A percentile compares a stretch with the other conserved stretches of the same genome.
phyloP scores from a whole-genome alignment of 2,888 invertebrate genomes.

The Volucella inflata region DNA sequence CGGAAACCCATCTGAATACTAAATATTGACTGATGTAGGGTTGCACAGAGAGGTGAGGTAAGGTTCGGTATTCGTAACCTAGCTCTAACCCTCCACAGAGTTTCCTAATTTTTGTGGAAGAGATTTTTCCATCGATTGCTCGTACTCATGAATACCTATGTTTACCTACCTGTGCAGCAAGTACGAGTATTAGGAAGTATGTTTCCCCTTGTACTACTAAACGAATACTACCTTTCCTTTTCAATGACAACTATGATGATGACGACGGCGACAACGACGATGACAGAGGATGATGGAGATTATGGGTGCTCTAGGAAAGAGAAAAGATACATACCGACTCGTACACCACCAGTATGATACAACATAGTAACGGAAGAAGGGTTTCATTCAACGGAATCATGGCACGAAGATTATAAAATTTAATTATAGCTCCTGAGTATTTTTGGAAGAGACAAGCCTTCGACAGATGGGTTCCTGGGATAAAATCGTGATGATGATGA shows the following conservation, averaged over 20 bases:
- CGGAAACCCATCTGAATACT: conserved; percentile 71
- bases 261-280: conserved; percentile 23
- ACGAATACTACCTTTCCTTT: conserved; percentile 7
- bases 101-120: conserved; percentile 51
- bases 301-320: conserved; percentile 37
- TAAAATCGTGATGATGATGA: conserved; percentile 36
- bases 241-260: too few species aligned
- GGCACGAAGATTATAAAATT: conserved; percentile 75
- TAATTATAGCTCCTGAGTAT: conserved; percentile 62
- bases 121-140: conserved; percentile 64
- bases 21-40: conserved; percentile 60
- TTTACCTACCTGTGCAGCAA: conserved; percentile 39
- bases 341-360: too few species aligned
- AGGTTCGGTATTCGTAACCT: not conserved
- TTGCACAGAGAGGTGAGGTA: conserved; percentile 7
- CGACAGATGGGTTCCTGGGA: conserved; percentile 48
- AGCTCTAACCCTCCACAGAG: conserved; percentile 4
- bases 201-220: conserved; percentile 41
- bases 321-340: too few species aligned
- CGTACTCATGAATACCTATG: conserved; percentile 1
- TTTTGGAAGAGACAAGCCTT: conserved; percentile 41
- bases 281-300: conserved; percentile 64
- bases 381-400: conserved; percentile 55
- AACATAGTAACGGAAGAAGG: conserved; percentile 26
- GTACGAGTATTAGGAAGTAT: conserved; percentile 43